Conservation (phyloP, 2,113 vertebrate species). For the Calidris pygmaea region DNA sequence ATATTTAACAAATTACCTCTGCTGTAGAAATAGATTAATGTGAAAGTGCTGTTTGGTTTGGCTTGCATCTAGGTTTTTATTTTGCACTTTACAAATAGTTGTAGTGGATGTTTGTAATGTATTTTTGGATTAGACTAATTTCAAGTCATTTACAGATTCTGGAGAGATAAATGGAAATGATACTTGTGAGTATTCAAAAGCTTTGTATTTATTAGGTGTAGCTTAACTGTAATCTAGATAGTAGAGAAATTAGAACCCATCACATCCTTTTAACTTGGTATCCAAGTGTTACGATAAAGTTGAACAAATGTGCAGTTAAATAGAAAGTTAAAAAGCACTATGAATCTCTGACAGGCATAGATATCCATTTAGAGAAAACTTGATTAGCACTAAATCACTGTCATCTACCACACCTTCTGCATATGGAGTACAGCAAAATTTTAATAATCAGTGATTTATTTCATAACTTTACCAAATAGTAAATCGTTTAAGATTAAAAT, state of each 20-base stretch:
- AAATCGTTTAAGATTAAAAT: neutral
- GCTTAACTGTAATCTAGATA: neutral
- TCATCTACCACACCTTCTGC: neutral
- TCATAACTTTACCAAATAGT: neutral
- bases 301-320: neutral
- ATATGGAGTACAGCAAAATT: constrained; percentile 9
- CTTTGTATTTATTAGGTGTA: neutral
- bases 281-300: neutral
- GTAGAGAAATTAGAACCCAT: constrained; percentile 25
- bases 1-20: neutral
- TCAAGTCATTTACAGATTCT: constrained; percentile 32
- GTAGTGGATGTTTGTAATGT: constrained; percentile 15
- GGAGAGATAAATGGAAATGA: neutral
- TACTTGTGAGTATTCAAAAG: neutral
- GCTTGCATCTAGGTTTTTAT: constrained; percentile 9
- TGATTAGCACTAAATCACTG: neutral
- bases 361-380: neutral
- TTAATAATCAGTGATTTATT: constrained; percentile 3
- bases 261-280: constrained; percentile 15
- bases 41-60: neutral
- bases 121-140: constrained; percentile 2
- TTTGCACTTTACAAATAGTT: neutral
- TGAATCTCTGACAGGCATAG: neutral
- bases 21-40: neutral
- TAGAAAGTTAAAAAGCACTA: neutral